These are phyloP conservation scores for Malacoctenus gilli DNA, from an alignment of 2,797 vertebrate genomes.

Conservation along the genomic window DNA sequence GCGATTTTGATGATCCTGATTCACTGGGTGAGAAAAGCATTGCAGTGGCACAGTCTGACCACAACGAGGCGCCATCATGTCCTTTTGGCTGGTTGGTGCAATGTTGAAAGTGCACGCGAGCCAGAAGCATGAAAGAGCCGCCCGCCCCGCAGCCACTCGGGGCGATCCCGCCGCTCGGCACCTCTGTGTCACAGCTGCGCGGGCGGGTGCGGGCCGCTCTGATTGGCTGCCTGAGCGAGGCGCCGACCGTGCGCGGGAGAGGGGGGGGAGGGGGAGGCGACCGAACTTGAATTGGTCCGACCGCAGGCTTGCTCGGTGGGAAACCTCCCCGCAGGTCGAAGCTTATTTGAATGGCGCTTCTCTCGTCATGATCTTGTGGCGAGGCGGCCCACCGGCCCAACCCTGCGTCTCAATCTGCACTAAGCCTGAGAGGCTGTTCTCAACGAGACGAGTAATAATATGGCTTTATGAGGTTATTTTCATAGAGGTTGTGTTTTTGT, in stretches of 20 bases:
- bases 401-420: slow-evolving; percentile 66
- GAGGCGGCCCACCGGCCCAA: slow-evolving; percentile 31
- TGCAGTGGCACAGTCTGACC: slow-evolving; percentile 67
- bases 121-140: slow-evolving; percentile 5
- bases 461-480: slow-evolving; percentile 75
- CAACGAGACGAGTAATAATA: slow-evolving; percentile 57
- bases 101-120: slow-evolving; percentile 17
- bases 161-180: slow-evolving; percentile 7
- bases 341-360: slow-evolving; percentile 28
- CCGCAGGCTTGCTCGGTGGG: slow-evolving; percentile 15
- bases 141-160: slow-evolving; percentile 22
- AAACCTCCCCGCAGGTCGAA: slow-evolving; percentile 5
- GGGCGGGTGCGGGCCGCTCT: slow-evolving; percentile 33
- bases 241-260: slow-evolving; percentile 13
- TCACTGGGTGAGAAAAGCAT: slow-evolving; percentile 23
- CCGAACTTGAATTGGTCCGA: slow-evolving; percentile 8
- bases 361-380: slow-evolving; percentile 10
- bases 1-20: slow-evolving; percentile 5
- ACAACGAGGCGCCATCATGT: slow-evolving; percentile 66
- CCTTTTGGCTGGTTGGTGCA: slow-evolving; percentile 20
- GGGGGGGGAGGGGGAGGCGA: no score
- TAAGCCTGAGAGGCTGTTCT: slow-evolving; percentile 71
- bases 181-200: neutral
- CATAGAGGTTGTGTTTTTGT: slow-evolving; percentile 50
- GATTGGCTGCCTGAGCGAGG: slow-evolving; percentile 44